phyloP scores from a whole-genome alignment of 1,140 invertebrate species.

The Helicoverpa zea region DNA sequence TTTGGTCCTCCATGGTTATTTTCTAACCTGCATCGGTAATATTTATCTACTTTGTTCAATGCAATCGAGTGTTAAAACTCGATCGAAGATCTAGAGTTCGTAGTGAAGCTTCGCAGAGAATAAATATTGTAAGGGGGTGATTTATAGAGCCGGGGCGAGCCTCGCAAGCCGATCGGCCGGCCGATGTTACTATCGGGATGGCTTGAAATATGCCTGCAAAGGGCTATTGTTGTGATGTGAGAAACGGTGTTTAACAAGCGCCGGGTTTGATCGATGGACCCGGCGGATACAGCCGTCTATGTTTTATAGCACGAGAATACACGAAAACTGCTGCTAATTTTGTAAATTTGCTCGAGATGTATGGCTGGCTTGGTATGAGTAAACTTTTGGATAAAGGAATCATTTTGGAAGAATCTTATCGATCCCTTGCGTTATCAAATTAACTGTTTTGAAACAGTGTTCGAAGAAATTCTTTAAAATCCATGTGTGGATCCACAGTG shows the following conservation, averaged over 20 bases:
- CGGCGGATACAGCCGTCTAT: conserved; percentile 68
- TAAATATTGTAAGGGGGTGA: conserved; percentile 85
- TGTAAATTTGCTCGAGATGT: conserved; percentile 57
- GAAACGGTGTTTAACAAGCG: conserved; percentile 85
- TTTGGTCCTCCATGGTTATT: not conserved
- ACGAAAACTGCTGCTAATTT: conserved; percentile 77
- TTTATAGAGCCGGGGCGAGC: conserved; percentile 77
- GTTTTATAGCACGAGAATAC: conserved; percentile 78
- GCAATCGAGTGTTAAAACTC: conserved; percentile 50
- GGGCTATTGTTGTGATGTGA: conserved; percentile 83
- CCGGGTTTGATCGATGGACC: conserved; percentile 79
- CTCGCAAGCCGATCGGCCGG: conserved; percentile 68
- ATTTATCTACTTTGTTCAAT: conserved; percentile 35
- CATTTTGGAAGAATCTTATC: conserved; percentile 4
- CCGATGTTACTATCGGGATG: conserved; percentile 79
- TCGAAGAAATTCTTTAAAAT: not conserved
- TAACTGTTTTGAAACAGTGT: not conserved
- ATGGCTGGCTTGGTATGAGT: conserved; percentile 26
- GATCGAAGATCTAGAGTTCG: conserved; percentile 56
- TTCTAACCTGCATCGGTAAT: conserved; percentile 22
- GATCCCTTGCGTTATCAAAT: not conserved
- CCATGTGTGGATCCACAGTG: not conserved
- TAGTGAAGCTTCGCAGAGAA: conserved; percentile 72
- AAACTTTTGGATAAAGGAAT: conserved; percentile 36
- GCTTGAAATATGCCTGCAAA: conserved; percentile 83